Evolutionary conservation across 2,797 vertebrate genomes (phyloP).

Genomic region (Sphenopsis melanotis): DNA sequence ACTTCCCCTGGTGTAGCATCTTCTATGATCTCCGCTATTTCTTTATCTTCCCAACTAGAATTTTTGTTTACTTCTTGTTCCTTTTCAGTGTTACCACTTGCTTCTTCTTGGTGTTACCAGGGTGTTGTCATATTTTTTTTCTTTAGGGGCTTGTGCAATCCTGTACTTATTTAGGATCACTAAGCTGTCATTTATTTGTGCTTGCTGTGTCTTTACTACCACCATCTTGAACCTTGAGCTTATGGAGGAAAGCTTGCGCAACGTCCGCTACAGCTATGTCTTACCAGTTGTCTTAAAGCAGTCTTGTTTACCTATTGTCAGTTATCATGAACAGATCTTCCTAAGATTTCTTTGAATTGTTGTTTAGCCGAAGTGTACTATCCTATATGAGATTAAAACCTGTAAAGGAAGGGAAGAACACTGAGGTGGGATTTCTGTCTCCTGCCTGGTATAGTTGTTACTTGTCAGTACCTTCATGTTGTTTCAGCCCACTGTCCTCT

Average conservation of each 20-base stretch:
- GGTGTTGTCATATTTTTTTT: neutral
- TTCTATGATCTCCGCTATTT: neutral
- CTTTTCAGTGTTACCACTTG: neutral
- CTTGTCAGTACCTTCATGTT: neutral
- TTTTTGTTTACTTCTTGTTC: neutral
- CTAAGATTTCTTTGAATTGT: neutral
- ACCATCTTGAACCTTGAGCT: neutral
- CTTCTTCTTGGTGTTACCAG: neutral
- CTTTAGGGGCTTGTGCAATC: neutral
- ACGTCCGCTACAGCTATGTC: rapidly evolving
- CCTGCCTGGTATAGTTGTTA: neutral
- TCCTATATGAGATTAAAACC: neutral
- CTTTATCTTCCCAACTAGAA: neutral
- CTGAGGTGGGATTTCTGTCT: neutral
- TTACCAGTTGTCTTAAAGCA: neutral
- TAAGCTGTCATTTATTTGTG: neutral
- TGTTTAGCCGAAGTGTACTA: neutral
- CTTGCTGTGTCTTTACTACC: neutral
- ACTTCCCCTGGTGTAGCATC: neutral
- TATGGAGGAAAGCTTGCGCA: neutral
- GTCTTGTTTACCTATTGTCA: neutral
- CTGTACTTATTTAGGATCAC: neutral
- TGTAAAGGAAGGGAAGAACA: neutral
- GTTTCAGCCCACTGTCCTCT: neutral
- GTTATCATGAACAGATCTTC: neutral